Percentiles rank a stretch among this genome's conserved stretches.
Evolutionary conservation across 1,140 invertebrate species (phyloP).

Genomic region (Eupeodes corollae): DNA sequence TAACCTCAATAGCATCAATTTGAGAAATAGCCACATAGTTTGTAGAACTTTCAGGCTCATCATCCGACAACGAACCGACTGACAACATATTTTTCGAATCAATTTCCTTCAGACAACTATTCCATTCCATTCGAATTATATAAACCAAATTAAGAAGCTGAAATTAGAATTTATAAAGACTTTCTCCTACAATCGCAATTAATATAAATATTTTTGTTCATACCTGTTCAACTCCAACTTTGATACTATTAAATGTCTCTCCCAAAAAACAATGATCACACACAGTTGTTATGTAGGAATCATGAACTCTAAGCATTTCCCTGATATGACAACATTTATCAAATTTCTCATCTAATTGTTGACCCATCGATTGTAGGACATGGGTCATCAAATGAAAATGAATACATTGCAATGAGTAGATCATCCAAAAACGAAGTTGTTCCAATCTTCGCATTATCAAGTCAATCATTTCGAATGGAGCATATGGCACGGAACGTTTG

Average conservation of each 20-base stretch:
- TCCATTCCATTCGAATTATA: slow-evolving; percentile 13
- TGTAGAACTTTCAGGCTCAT: background rate
- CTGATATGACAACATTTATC: slow-evolving; percentile 12
- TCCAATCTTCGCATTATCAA: slow-evolving; percentile 29
- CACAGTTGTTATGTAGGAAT: slow-evolving; percentile 16
- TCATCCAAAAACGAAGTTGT: slow-evolving; percentile 33
- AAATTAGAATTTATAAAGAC: slow-evolving; percentile 1
- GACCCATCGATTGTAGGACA: slow-evolving; percentile 17
- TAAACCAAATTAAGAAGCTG: slow-evolving; percentile 9
- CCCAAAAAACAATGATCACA: slow-evolving; percentile 20
- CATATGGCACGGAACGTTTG: slow-evolving; percentile 6
- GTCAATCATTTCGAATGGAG: slow-evolving; percentile 19
- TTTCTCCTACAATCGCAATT: slow-evolving; percentile 10
- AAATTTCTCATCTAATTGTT: slow-evolving; percentile 17
- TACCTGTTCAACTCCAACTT: slow-evolving; percentile 21
- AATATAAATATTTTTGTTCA: slow-evolving; percentile 19
- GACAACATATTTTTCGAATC: slow-evolving; percentile 5
- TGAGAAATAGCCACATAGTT: slow-evolving; percentile 20
- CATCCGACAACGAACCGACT: background rate
- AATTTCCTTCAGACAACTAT: slow-evolving; percentile 13
- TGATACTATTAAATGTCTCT: slow-evolving; percentile 12
- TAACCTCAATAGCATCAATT: slow-evolving; percentile 23
- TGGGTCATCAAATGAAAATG: slow-evolving; percentile 26
- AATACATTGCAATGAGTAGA: slow-evolving; percentile 20
- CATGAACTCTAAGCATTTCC: slow-evolving; percentile 18